Evolutionary conservation across 1,140 invertebrate genomes (phyloP).

Genomic region (Lasioglossum baleicum): DNA sequence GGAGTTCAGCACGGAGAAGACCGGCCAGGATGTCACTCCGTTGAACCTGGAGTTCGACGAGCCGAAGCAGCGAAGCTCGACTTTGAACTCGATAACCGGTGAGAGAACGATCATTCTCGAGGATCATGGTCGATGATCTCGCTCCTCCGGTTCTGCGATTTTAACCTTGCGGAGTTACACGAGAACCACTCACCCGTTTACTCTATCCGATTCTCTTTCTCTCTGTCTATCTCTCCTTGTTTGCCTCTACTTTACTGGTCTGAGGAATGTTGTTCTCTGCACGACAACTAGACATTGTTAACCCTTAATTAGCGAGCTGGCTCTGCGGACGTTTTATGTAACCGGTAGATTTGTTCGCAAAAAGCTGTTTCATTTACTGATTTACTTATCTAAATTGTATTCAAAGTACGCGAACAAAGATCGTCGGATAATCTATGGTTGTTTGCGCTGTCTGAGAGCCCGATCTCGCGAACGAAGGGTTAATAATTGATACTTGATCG

Average conservation of each 20-base stretch:
- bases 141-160: conserved; percentile 18
- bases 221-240: conserved; percentile 28
- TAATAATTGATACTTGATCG: too few relatives aligned
- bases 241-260: conserved; percentile 54
- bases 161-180: neutral
- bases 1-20: conserved; percentile 93
- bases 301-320: conserved; percentile 3
- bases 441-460: too few relatives aligned
- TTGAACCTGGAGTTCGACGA: conserved; percentile 90
- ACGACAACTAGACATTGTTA: conserved; percentile 60
- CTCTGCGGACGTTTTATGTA: too few relatives aligned
- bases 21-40: conserved; percentile 92
- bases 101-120: conserved; percentile 58
- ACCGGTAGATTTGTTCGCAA: too few relatives aligned
- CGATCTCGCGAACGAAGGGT: too few relatives aligned
- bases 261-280: conserved; percentile 75
- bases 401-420: too few relatives aligned
- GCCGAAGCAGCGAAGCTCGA: conserved; percentile 84
- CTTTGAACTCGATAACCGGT: conserved; percentile 88
- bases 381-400: too few relatives aligned
- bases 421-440: too few relatives aligned
- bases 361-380: too few relatives aligned
- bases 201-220: too few relatives aligned
- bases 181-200: too few relatives aligned
- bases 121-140: conserved; percentile 11